Percentiles rank a stretch among this genome's conserved stretches.
These are phyloP conservation scores for Plumapathes pennacea DNA, from an alignment of 92 coral and sea anemone genomes.

Conservation along the genomic window DNA sequence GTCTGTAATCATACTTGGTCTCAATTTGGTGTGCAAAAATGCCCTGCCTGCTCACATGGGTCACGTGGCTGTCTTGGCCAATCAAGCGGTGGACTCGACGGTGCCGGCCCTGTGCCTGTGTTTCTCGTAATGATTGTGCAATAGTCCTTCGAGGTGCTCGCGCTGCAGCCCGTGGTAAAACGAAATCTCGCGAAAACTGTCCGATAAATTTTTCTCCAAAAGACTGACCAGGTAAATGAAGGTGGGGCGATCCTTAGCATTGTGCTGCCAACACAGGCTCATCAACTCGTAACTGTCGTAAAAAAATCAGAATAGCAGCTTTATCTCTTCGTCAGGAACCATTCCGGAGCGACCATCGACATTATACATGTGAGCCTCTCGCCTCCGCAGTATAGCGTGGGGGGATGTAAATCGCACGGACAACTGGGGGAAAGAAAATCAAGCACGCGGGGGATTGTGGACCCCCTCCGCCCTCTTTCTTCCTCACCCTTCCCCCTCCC, in stretches of 20 bases:
- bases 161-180: constrained; percentile 80
- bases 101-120: constrained; percentile 49
- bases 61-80: too few relatives aligned
- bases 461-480: too few relatives aligned
- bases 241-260: constrained; percentile 80
- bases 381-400: too few relatives aligned
- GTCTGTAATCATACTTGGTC: too few relatives aligned
- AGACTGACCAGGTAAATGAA: constrained; percentile 72
- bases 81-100: constrained; percentile 31
- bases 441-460: too few relatives aligned
- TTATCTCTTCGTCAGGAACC: not conserved
- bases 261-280: constrained; percentile 86
- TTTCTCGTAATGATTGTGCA: constrained; percentile 54
- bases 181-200: constrained; percentile 63
- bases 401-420: too few relatives aligned
- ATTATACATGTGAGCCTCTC: too few relatives aligned
- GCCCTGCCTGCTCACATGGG: too few relatives aligned
- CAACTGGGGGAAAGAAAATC: too few relatives aligned
- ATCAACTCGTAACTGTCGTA: constrained; percentile 69
- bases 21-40: too few relatives aligned
- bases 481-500: too few relatives aligned
- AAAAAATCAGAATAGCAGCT: not conserved
- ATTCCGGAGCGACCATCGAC: not conserved
- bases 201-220: constrained; percentile 60
- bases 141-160: constrained; percentile 60